Evolutionary conservation across 1,140 invertebrate species (phyloP).

Genomic region (Trachymyrmex septentrionalis): DNA sequence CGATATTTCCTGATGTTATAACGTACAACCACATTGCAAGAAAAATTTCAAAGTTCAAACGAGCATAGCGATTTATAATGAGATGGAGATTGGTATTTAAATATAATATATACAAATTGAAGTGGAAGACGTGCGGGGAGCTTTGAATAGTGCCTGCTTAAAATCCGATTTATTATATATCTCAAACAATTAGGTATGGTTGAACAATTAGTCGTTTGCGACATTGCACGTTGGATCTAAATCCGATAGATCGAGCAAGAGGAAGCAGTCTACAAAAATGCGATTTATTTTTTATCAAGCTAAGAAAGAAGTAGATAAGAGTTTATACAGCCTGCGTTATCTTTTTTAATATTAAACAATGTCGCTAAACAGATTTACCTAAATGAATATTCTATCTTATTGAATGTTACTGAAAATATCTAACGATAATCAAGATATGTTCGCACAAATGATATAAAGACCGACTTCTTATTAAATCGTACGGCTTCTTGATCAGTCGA

Average conservation of each 20-base stretch:
- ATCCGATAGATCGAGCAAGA: neutral
- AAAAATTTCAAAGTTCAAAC: constrained; percentile 71
- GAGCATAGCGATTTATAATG: constrained; percentile 71
- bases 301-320: neutral
- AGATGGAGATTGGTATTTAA: constrained; percentile 72
- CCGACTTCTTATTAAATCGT: neutral
- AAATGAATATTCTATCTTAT: neutral
- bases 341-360: neutral
- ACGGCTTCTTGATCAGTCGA: neutral
- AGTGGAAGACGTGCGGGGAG: constrained; percentile 78
- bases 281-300: neutral
- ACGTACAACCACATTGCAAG: constrained; percentile 51
- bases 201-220: constrained; percentile 42
- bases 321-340: neutral
- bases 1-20: constrained; percentile 58
- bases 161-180: constrained; percentile 78
- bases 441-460: neutral
- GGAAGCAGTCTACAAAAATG: neutral
- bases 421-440: neutral
- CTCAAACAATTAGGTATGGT: constrained; percentile 70
- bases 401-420: neutral
- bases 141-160: constrained; percentile 86
- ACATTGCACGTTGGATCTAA: constrained; percentile 20
- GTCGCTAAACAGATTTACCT: neutral
- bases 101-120: constrained; percentile 70